Conservation (phyloP, 1,140 invertebrate species). For the Metaphire vulgaris region DNA sequence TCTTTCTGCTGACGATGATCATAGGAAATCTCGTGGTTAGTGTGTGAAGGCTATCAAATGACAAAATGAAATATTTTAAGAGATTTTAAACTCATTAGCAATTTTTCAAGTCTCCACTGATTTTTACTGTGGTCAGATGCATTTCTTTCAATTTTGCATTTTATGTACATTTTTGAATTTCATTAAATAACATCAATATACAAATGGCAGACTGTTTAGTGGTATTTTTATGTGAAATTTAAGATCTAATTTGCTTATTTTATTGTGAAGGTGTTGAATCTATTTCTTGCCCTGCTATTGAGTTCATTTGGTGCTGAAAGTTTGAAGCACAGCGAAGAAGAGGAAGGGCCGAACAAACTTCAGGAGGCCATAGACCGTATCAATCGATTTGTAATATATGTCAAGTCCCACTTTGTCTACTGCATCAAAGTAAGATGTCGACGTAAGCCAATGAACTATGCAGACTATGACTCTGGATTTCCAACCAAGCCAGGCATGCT, state of each 20-base stretch:
- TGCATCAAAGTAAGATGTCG: slow-evolving; percentile 15
- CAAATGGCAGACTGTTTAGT: too few species aligned
- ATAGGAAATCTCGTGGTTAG: slow-evolving; percentile 96
- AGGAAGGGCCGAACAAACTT: slow-evolving; percentile 91
- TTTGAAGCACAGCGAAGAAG: slow-evolving; percentile 39
- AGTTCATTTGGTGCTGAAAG: slow-evolving; percentile 84
- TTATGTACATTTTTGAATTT: too few species aligned
- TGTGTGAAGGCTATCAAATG: too few species aligned
- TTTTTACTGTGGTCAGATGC: too few species aligned
- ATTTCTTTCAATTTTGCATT: too few species aligned
- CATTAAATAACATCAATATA: too few species aligned
- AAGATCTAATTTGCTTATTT: too few species aligned
- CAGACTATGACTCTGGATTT: neutral
- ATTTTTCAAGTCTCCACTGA: too few species aligned
- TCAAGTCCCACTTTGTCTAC: slow-evolving; percentile 57
- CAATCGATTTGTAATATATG: slow-evolving; percentile 79
- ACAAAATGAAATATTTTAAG: too few species aligned
- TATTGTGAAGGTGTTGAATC: slow-evolving; percentile 86
- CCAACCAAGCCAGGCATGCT: neutral
- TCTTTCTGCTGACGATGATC: slow-evolving; percentile 95
- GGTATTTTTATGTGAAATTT: too few species aligned
- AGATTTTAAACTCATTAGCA: too few species aligned
- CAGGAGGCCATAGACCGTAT: slow-evolving; percentile 92
- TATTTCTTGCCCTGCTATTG: slow-evolving; percentile 97
- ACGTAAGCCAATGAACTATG: neutral